These are phyloP conservation scores for Melanotaenia nigrans DNA, from an alignment of 2,797 vertebrate genomes.

Conservation along the genomic window DNA sequence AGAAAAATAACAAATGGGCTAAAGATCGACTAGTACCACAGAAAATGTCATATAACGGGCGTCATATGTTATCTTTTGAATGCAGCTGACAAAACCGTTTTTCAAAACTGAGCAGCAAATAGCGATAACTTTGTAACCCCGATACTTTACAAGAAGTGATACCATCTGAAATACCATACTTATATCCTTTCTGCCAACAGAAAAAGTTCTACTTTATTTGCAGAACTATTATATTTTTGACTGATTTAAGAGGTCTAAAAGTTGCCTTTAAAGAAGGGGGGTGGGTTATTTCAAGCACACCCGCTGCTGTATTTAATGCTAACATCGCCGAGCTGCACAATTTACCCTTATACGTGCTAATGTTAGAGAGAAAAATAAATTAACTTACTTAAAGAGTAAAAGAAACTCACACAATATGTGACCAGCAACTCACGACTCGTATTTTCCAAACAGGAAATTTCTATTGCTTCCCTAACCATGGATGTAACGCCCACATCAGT, in stretches of 20 bases:
- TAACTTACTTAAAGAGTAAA: background rate
- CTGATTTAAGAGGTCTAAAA: background rate
- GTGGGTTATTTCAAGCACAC: background rate
- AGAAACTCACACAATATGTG: background rate
- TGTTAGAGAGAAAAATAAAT: background rate
- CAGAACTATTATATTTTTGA: no score
- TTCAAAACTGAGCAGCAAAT: background rate
- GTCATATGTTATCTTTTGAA: slow-evolving; percentile 2
- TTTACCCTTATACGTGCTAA: background rate
- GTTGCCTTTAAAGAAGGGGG: background rate
- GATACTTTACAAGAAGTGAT: background rate
- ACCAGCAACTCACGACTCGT: background rate
- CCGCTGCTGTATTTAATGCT: background rate
- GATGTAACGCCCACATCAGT: slow-evolving; percentile 2
- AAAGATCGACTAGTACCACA: background rate
- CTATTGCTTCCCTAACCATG: background rate
- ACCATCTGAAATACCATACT: background rate
- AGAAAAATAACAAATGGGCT: background rate
- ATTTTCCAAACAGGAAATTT: slow-evolving; percentile 42
- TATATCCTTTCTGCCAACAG: background rate
- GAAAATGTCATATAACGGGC: background rate
- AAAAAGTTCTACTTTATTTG: background rate
- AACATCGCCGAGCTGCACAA: background rate
- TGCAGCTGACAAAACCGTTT: background rate
- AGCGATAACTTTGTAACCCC: background rate